Conservation (phyloP, 2,113 vertebrate genomes). For the Micronycteris hirsuta region DNA sequence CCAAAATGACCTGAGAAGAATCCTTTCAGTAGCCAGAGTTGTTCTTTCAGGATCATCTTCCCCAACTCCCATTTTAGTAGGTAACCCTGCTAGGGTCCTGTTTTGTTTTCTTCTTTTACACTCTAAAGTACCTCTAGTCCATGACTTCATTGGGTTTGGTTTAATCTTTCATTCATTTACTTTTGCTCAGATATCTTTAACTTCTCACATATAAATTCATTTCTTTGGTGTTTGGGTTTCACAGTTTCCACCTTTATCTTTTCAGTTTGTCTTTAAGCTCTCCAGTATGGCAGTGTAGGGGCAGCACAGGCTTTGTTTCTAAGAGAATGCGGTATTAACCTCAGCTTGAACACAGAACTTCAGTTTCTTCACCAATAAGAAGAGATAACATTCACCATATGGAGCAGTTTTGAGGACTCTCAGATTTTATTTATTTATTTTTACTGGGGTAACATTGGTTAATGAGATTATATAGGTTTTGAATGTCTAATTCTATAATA, state of each 20-base stretch:
- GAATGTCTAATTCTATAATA: too few species aligned
- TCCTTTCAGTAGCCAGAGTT: not conserved
- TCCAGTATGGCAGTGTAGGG: not conserved
- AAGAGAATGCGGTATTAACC: not conserved
- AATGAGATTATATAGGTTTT: not conserved
- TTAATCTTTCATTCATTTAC: not conserved
- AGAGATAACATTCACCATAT: not conserved
- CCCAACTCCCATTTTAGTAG: not conserved
- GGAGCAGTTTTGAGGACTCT: not conserved
- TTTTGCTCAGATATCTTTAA: not conserved
- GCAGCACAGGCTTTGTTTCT: not conserved
- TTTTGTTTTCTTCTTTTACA: not conserved
- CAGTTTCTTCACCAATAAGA: not conserved
- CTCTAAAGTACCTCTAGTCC: not conserved
- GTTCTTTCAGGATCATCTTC: not conserved
- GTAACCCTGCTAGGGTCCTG: not conserved
- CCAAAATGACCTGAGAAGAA: not conserved
- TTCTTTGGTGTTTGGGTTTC: not conserved
- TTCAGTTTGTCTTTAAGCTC: not conserved
- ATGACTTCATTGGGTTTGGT: not conserved
- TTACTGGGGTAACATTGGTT: not conserved
- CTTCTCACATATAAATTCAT: not conserved
- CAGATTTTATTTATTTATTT: not conserved
- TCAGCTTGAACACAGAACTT: not conserved
- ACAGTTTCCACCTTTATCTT: not conserved